Evolutionary conservation across 2,888 invertebrate species (phyloP), one percentile per base, ranked within the genome.

Genomic region (Epistrophe eligans): DNA sequence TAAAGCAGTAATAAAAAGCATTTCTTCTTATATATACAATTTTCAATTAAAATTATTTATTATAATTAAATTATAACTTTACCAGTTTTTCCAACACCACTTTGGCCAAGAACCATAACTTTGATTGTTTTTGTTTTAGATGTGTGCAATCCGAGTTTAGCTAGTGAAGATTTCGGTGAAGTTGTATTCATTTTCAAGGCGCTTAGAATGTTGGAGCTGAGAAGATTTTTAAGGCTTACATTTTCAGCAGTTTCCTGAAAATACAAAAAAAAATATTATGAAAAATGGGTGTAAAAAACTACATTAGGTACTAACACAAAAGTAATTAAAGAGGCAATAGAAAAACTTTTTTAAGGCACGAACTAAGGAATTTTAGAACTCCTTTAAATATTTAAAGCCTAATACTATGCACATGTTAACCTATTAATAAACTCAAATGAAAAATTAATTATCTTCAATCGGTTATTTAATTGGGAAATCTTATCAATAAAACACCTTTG

Each of bases 1-100:
- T 7, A 32, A 32, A 32, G 32, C 35, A 9, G 8, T 35, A 35
- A 35, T 1, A 35, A 9, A 35, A 35, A 35, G 40, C 11, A 11
- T 43, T 43, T 43, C 2, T 15, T n/a, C 8, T 45, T 7, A 2
- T 0, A 45, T n/a, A n/a, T n/a, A n/a, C 8, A n/a, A 45, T 45
- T 10, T 15, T 15, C 1, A 13, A 62, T 38, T 35, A 15, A 52
- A 17, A 32, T 19, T 35, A 57, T 24, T 17, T 24, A 3, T 45
- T 11, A 32, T 17, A 57, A 17, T 50, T 35, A 32, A 1, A 17
- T 24, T 24, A 24, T 17, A 28, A 35, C 2, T n/a, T 94, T 93
- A 97, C 97, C 97, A 89, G 97, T 96, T 93, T 97, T 97, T 13
- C 97, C 97, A 71, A 97, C 96, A 60, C 96, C 97, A 28, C 95